phyloP scores from a whole-genome alignment of 2,113 vertebrate genomes.

The Scophthalmus maximus region DNA sequence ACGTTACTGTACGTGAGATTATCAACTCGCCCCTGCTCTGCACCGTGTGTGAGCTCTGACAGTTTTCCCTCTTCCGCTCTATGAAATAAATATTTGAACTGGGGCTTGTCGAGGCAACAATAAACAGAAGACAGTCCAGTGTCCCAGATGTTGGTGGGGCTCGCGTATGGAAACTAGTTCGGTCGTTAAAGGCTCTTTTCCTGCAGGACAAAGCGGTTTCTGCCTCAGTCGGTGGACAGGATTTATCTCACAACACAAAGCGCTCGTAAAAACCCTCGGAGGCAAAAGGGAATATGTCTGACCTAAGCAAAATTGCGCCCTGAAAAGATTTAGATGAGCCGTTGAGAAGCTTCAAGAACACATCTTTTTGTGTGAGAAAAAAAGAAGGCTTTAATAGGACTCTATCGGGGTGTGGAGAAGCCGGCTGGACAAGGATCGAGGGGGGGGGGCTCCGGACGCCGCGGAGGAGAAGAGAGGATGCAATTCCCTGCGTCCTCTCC shows the following conservation, averaged over 20 bases:
- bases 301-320: conserved; percentile 61
- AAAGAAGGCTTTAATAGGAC: conserved; percentile 61
- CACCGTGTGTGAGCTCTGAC: not conserved
- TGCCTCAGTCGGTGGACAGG: conserved; percentile 40
- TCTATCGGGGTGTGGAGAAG: conserved; percentile 44
- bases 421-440: conserved; percentile 43
- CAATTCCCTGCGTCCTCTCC: conserved; percentile 52
- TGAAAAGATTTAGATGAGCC: conserved; percentile 59
- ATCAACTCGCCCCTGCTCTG: too few relatives aligned
- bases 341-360: conserved; percentile 62
- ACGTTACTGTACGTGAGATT: conserved; percentile 29
- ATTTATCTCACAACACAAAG: conserved; percentile 60
- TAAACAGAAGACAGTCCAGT: conserved; percentile 27
- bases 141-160: conserved; percentile 12
- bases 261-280: conserved; percentile 43
- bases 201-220: conserved; percentile 48
- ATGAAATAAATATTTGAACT: not conserved
- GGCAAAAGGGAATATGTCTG: conserved; percentile 49
- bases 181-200: conserved; percentile 45
- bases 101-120: not conserved
- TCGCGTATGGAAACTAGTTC: conserved; percentile 41
- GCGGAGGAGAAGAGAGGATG: conserved; percentile 46
- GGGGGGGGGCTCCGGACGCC: conserved; percentile 30
- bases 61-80: not conserved
- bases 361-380: not conserved